Percentiles rank a stretch among this genome's conserved stretches.
Evolutionary conservation across 2,797 vertebrate genomes (phyloP).

Genomic region (Acrossocheilus wenchowensis): DNA sequence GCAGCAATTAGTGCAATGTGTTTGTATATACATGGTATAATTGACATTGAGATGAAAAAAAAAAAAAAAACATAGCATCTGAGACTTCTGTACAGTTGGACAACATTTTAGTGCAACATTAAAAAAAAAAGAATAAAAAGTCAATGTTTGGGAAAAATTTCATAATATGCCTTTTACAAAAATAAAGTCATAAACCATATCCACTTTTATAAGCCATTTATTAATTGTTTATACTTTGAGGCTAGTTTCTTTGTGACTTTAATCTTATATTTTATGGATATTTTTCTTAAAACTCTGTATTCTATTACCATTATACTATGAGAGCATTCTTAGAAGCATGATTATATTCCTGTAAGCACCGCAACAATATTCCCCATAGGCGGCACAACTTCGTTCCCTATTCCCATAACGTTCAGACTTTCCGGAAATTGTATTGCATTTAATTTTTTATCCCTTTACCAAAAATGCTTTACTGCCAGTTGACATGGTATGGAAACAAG

Average conservation of each 20-base stretch:
- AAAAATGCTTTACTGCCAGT: neutral
- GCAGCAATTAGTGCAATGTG: slow-evolving; percentile 35
- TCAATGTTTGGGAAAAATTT: neutral
- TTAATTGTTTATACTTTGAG: neutral
- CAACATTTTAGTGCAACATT: neutral
- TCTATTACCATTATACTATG: neutral
- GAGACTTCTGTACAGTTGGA: neutral
- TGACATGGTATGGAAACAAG: neutral
- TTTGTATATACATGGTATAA: slow-evolving; percentile 28
- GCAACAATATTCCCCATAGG: neutral
- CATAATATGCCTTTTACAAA: neutral
- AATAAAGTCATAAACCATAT: neutral
- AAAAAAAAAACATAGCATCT: neutral
- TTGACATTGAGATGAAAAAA: neutral
- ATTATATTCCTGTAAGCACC: neutral
- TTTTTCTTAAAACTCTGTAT: neutral
- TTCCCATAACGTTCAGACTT: neutral
- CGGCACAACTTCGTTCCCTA: neutral
- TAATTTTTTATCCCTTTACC: neutral
- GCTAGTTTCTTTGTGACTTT: neutral
- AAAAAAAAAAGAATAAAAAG: neutral
- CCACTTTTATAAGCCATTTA: neutral
- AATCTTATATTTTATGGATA: neutral
- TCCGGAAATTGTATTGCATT: neutral
- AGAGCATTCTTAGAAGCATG: neutral